Evolutionary conservation across 1,140 invertebrate genomes (phyloP).

Genomic region (Nixonia krombeini): DNA sequence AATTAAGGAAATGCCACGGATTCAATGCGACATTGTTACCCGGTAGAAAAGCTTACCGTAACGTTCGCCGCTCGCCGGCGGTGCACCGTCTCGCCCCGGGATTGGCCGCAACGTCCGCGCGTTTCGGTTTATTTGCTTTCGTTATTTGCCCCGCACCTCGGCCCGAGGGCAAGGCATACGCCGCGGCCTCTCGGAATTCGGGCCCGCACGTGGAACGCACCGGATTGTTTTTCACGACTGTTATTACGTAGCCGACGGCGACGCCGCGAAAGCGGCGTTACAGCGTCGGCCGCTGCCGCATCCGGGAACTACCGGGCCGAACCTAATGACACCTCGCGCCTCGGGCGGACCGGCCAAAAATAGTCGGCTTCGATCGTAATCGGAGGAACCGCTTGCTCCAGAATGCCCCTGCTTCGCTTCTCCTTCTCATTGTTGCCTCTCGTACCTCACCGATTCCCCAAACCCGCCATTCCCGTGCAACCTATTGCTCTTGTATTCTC

Average conservation of each 20-base stretch:
- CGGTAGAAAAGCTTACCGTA: too few species aligned
- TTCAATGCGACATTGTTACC: too few species aligned
- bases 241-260: constrained; percentile 3
- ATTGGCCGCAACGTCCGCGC: too few species aligned
- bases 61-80: too few species aligned
- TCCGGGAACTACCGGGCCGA: constrained; percentile 6
- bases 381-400: not conserved
- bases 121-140: not conserved
- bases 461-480: too few species aligned
- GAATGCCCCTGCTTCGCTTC: not conserved
- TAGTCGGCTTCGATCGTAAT: not conserved
- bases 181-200: not conserved
- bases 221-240: constrained; percentile 9
- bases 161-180: not conserved
- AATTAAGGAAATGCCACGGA: not conserved
- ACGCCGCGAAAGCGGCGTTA: not conserved
- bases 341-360: not conserved
- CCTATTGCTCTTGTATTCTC: too few species aligned
- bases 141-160: not conserved
- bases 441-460: too few species aligned
- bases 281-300: not conserved
- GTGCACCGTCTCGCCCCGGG: too few species aligned
- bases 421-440: not conserved
- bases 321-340: not conserved
- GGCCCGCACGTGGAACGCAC: not conserved